Evolutionary conservation across 2,113 vertebrate species (phyloP), one percentile per base, ranked within the genome.

Genomic region (Elanus axillaris): DNA sequence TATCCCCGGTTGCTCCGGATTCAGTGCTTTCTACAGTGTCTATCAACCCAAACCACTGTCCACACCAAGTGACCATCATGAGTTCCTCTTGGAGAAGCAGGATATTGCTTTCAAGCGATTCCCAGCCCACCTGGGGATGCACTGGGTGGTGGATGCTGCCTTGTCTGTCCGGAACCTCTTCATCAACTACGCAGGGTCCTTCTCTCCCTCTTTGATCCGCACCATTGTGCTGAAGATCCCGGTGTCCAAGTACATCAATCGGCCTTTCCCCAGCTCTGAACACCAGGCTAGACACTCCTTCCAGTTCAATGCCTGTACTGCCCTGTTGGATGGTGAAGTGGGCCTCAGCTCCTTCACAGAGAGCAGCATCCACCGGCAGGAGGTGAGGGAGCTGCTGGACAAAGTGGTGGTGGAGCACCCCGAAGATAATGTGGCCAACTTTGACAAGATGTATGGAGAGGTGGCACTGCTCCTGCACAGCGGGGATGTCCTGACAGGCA

Each of bases 121-220:
- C 94, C 99, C 99, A 0, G 99, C 99, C 63, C 99, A 99, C 90
- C 97, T 99, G 52, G 99, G 98, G 27, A 99, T 99, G 99, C 99
- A 99, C 98, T 99, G 99, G 99, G 98, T 99, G 75, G 98, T 98
- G 25, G 99, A 99, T 16, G 99, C 99, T 16, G 98, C 99, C 25
- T 64, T 98, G 84, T 98, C 98, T 0, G 97, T 99, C 42, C 97
- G 98, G 86, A 98, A 98, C 63, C 93, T 97, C 79, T 96, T 99
- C n/a, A 71, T 98, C n/a, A 97, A 97, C 60, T 72, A 97, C 0
- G 97, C 95, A 5, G 98, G 98, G 6, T 91, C 90, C 4, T 93
- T 98, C 66, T 97, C 91, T 6, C 98, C 98, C 25, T 93, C 96
- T 34, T 55, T 98, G 50, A 97, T 99, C 62, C 96, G 98, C 67